phyloP scores from a whole-genome alignment of 1,140 invertebrate species.

The Hycleus phaleratus region DNA sequence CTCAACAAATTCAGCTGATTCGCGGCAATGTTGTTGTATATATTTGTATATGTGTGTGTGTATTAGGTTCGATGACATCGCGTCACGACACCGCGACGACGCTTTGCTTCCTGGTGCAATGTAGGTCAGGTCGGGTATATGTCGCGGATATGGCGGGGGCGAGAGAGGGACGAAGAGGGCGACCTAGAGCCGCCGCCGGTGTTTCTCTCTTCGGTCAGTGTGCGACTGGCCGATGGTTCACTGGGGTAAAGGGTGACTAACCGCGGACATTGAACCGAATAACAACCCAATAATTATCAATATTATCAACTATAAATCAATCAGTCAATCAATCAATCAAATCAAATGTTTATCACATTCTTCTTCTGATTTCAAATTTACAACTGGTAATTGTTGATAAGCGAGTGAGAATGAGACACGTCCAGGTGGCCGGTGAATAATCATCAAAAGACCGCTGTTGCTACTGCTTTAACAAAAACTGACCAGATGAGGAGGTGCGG shows the following conservation, averaged over 20 bases:
- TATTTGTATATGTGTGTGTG: neutral
- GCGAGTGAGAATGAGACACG: no score
- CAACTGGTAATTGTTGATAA: no score
- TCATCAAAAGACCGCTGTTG: no score
- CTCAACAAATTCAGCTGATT: constrained; percentile 37
- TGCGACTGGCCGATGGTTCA: constrained; percentile 39
- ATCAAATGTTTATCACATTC: no score
- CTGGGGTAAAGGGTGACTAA: constrained; percentile 41
- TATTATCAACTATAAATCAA: no score
- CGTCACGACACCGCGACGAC: constrained; percentile 32
- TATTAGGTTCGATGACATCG: constrained; percentile 34
- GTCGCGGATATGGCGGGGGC: constrained; percentile 25
- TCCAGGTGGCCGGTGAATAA: no score
- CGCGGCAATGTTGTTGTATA: neutral
- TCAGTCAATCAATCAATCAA: no score
- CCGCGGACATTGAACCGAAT: constrained; percentile 28
- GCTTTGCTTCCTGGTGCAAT: constrained; percentile 39
- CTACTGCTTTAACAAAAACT: no score
- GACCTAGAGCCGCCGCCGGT: constrained; percentile 27
- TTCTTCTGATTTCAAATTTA: no score
- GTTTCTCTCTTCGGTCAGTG: constrained; percentile 30
- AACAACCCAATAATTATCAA: neutral
- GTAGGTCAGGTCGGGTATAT: constrained; percentile 38
- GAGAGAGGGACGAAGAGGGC: constrained; percentile 12
- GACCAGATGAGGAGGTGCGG: neutral